Conservation (phyloP, 2,797 vertebrate species). For the Scyliorhinus canicula region DNA sequence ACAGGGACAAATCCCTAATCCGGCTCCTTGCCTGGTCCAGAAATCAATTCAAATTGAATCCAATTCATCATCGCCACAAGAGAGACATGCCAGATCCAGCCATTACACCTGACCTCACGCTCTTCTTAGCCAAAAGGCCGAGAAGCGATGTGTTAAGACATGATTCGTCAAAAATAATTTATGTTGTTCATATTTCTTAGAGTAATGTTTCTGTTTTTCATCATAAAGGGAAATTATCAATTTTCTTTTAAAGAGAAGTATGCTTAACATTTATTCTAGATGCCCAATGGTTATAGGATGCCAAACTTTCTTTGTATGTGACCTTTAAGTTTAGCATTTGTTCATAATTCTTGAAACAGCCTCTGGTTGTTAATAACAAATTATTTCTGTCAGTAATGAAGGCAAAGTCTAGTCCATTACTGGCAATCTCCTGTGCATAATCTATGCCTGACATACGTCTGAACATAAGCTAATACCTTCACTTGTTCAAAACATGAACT, state of each 20-base stretch:
- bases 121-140: too few relatives aligned
- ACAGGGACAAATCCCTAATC: too few relatives aligned
- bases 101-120: too few relatives aligned
- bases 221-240: background rate
- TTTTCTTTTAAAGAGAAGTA: background rate
- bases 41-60: too few relatives aligned
- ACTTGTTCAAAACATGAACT: constrained; percentile 35
- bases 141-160: background rate
- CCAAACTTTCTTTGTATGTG: background rate
- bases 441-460: background rate
- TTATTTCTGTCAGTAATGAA: background rate
- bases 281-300: background rate
- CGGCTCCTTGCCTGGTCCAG: too few relatives aligned
- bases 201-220: background rate
- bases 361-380: background rate
- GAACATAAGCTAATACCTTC: background rate
- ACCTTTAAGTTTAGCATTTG: background rate
- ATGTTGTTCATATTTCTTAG: background rate
- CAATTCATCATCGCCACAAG: too few relatives aligned
- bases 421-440: background rate
- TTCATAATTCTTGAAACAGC: background rate
- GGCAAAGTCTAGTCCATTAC: background rate
- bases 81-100: too few relatives aligned
- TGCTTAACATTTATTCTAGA: background rate
- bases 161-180: background rate